phyloP scores from a whole-genome alignment of 2,888 invertebrate species.

The Notodonta dromedarius region DNA sequence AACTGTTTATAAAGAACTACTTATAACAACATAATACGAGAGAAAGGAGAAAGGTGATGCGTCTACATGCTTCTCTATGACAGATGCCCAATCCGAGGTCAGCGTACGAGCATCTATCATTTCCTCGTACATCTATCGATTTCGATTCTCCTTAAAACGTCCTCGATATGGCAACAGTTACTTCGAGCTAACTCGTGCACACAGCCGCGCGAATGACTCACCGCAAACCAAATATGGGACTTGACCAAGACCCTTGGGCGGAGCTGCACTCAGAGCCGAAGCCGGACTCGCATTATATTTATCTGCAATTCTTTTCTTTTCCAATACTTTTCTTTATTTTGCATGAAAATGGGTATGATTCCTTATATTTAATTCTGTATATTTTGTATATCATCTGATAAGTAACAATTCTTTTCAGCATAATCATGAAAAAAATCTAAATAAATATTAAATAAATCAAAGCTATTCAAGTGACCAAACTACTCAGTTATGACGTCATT shows the following conservation, averaged over 20 bases:
- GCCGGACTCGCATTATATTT: constrained; percentile 43
- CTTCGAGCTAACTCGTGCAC: constrained; percentile 34
- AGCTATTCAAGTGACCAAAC: too few relatives aligned
- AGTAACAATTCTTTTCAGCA: too few relatives aligned
- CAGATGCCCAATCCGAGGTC: constrained; percentile 12
- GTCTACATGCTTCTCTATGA: too few relatives aligned
- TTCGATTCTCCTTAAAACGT: constrained; percentile 47
- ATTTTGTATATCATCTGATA: too few relatives aligned
- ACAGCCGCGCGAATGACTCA: constrained; percentile 57
- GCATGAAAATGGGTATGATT: too few relatives aligned
- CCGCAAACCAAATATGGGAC: constrained; percentile 61
- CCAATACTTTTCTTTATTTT: constrained; percentile 2
- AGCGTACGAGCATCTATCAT: constrained; percentile 39
- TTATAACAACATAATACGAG: too few relatives aligned
- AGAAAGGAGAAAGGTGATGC: too few relatives aligned
- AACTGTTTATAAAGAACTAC: too few relatives aligned
- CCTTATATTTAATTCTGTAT: too few relatives aligned
- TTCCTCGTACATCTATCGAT: constrained; percentile 37
- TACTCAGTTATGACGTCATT: too few relatives aligned
- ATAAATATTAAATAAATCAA: too few relatives aligned
- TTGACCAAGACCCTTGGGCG: constrained; percentile 48
- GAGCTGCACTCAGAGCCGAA: constrained; percentile 44
- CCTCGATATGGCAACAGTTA: constrained; percentile 52
- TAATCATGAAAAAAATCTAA: too few relatives aligned
- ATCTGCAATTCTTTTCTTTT: constrained; percentile 30